Percentiles rank a stretch among this genome's conserved stretches.
Evolutionary conservation across 2,797 vertebrate species (phyloP).

Genomic region (Hydrocynus forskahlii): DNA sequence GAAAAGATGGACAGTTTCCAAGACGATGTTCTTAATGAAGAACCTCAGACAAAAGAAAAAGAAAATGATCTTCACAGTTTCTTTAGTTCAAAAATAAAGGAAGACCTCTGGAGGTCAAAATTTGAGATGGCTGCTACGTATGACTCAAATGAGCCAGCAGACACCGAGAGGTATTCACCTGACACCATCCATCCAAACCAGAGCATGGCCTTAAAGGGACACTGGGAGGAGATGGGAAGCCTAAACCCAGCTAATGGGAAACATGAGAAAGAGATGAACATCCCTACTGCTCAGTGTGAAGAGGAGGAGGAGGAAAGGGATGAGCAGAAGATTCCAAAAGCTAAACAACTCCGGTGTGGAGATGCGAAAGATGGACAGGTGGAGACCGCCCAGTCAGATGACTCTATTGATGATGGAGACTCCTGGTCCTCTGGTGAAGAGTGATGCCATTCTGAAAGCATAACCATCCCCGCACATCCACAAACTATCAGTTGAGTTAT

Average conservation of each 20-base stretch:
- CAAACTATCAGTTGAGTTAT: neutral
- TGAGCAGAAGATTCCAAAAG: slow-evolving; percentile 46
- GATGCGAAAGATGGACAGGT: slow-evolving; percentile 51
- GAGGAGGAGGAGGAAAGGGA: slow-evolving; percentile 20
- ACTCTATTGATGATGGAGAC: slow-evolving; percentile 72
- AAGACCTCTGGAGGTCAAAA: slow-evolving; percentile 70
- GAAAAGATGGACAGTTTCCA: slow-evolving; percentile 55
- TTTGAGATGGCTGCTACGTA: slow-evolving; percentile 63
- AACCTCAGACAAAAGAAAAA: slow-evolving; percentile 52
- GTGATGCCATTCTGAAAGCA: slow-evolving; percentile 23
- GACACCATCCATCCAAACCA: slow-evolving; percentile 54
- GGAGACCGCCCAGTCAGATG: slow-evolving; percentile 69
- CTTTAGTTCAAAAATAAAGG: slow-evolving; percentile 60
- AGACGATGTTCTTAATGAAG: slow-evolving; percentile 52
- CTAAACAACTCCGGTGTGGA: slow-evolving; percentile 52
- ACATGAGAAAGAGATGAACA: slow-evolving; percentile 48
- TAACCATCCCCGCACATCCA: neutral
- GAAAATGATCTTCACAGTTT: slow-evolving; percentile 58
- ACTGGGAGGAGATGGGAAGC: slow-evolving; percentile 57
- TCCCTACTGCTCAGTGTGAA: slow-evolving; percentile 25
- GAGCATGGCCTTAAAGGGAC: slow-evolving; percentile 59
- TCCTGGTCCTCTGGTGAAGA: slow-evolving; percentile 79
- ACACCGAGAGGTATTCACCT: slow-evolving; percentile 41
- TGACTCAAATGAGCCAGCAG: slow-evolving; percentile 61
- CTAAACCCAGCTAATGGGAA: slow-evolving; percentile 58